Evolutionary conservation across 2,113 vertebrate genomes (phyloP).

Genomic region (Grammomys dolichurus): DNA sequence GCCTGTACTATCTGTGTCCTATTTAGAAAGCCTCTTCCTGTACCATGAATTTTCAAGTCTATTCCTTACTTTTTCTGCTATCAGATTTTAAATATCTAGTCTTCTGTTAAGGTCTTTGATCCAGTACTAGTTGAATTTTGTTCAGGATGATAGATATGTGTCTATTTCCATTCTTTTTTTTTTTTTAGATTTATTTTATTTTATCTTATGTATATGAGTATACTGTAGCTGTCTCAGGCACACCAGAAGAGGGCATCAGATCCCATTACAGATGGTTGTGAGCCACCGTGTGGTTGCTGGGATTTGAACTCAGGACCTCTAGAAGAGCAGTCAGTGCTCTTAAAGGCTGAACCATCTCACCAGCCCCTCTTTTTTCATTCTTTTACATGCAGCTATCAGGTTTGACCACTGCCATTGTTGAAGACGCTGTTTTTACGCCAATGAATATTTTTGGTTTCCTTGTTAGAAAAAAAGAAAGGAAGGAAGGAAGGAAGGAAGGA

Average conservation of each 20-base stretch:
- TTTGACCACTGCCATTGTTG: not conserved
- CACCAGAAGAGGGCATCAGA: no score
- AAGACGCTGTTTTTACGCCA: not conserved
- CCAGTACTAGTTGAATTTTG: not conserved
- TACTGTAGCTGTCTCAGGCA: no score
- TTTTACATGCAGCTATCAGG: not conserved
- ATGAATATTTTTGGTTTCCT: not conserved
- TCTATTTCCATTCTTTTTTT: not conserved
- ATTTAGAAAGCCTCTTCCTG: not conserved
- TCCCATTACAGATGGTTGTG: no score
- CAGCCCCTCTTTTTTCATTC: not conserved
- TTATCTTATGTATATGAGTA: no score
- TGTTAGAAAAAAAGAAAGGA: not conserved
- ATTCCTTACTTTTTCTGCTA: not conserved
- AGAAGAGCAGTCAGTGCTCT: no score
- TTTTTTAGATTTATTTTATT: no score
- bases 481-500: no score
- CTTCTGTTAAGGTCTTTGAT: not conserved
- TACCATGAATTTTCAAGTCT: not conserved
- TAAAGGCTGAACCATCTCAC: no score
- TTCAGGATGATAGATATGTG: not conserved
- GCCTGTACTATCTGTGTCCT: not conserved
- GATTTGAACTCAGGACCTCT: no score
- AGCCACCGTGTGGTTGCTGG: no score
- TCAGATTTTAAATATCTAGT: not conserved